Percentiles rank a stretch among this genome's conserved stretches.
phyloP scores from a whole-genome alignment of 2,888 invertebrate genomes.

The Dryocosmus kuriphilus region DNA sequence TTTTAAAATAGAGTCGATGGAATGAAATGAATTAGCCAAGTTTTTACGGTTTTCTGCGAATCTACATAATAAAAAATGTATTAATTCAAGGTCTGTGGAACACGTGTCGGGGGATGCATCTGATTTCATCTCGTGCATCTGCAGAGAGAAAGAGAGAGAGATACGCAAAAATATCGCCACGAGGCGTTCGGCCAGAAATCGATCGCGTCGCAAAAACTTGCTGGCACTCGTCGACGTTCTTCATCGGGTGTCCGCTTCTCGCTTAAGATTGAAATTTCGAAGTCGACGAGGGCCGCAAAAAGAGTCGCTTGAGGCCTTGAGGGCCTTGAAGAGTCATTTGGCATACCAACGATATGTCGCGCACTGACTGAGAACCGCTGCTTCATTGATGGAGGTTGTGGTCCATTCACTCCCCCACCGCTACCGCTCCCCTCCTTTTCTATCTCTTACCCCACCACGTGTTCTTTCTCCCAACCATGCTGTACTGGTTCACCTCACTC shows the following conservation, averaged over 20 bases:
- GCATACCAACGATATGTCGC: slow-evolving; percentile 56
- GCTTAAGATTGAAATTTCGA: slow-evolving; percentile 20
- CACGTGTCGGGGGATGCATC: background rate
- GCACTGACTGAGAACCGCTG: slow-evolving; percentile 68
- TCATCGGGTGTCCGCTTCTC: slow-evolving; percentile 36
- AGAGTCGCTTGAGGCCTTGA: slow-evolving; percentile 20
- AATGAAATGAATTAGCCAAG: background rate
- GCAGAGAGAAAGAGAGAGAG: background rate
- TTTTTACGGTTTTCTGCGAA: background rate
- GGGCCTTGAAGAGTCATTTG: slow-evolving; percentile 46
- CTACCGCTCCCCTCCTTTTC: slow-evolving; percentile 53
- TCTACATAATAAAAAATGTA: background rate
- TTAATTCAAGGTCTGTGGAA: background rate
- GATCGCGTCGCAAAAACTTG: slow-evolving; percentile 41
- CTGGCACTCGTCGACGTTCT: slow-evolving; percentile 22
- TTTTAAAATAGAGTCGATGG: background rate
- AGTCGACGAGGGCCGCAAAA: slow-evolving; percentile 42
- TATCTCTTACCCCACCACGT: slow-evolving; percentile 39
- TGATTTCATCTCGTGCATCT: background rate
- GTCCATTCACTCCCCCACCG: slow-evolving; percentile 64
- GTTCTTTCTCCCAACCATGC: slow-evolving; percentile 53
- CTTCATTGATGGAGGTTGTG: slow-evolving; percentile 75
- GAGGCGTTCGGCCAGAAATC: slow-evolving; percentile 44
- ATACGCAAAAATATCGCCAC: slow-evolving; percentile 36
- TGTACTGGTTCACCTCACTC: slow-evolving; percentile 58